Evolutionary conservation across 2,797 vertebrate species (phyloP), one percentile per base, ranked within the genome.

Genomic region (Anguilla pacifica): DNA sequence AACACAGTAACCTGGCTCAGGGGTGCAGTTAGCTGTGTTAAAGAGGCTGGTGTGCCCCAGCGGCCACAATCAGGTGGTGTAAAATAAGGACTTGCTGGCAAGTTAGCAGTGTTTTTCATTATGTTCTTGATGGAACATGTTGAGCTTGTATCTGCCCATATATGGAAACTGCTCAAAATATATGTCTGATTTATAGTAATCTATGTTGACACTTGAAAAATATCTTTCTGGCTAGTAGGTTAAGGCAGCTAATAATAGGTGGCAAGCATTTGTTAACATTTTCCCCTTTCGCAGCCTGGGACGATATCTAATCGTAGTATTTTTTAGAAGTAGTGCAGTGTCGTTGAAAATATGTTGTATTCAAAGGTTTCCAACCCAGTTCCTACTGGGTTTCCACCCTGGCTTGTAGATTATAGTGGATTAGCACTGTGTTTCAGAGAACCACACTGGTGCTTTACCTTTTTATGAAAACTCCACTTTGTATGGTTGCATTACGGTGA

Each of bases 21-120:
- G 81, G 43, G 17, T 22, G 83, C 31, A 1, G 55, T 89, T 46
- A 89, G 88, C 88, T 90, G 70, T 72, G 83, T 90, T 92, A 87
- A 90, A 92, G 85, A 92, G 90, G 83, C 70, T 55, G 1, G 61
- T 83, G 88, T 46, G 89, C 87, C 51, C 0, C 43, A 57, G 55
- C 2, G 19, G 86, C 79, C 53, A 59, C 91, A 92, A 90, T 22
- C 84, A 55, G 67, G 0, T n/a, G 15, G 43, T 67, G 81, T 70
- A 61, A 39, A 85, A 85, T 35, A 7, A 61, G 55, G n/a, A 43
- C 55, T 57, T 49, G 19, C 25, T n/a, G 17, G 59, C 17, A 15
- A 13, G 31, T 43, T 4, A 7, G 51, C 53, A 59, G 15, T 15
- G 83, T 59, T 35, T 59, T 85, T 25, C 57, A 46, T 25, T 6